Percentiles rank a stretch among this genome's conserved stretches.
phyloP scores from a whole-genome alignment of 1,140 invertebrate genomes.

The Gryllus bimaculatus region DNA sequence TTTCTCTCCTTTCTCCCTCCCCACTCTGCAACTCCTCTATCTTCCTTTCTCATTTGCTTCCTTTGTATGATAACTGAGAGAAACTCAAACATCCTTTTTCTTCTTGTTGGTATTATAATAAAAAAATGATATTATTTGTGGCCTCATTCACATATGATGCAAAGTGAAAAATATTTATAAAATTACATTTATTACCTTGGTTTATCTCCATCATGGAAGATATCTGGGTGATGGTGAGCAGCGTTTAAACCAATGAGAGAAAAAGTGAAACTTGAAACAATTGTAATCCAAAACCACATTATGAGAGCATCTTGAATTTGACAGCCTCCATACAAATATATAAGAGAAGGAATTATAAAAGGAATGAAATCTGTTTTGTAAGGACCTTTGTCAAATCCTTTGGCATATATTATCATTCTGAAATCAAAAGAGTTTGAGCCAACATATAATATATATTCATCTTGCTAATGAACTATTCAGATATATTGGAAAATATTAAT shows the following conservation, averaged over 20 bases:
- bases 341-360: conserved; percentile 7
- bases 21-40: no score
- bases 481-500: no score
- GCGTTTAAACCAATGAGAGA: conserved; percentile 58
- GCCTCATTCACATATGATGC: no score
- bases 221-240: conserved; percentile 72
- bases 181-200: conserved; percentile 35
- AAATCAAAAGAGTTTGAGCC: neutral
- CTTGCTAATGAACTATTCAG: no score
- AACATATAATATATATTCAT: no score
- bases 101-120: no score
- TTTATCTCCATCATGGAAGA: conserved; percentile 73
- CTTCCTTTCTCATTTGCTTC: no score
- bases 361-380: neutral
- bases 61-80: no score
- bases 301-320: conserved; percentile 31
- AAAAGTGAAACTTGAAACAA: conserved; percentile 52
- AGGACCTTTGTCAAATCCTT: neutral
- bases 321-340: conserved; percentile 7
- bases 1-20: no score
- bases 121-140: no score
- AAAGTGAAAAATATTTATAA: no score
- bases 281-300: conserved; percentile 49
- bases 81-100: no score
- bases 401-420: neutral